phyloP scores from a whole-genome alignment of 1,140 invertebrate species.

The Diachasma alloeum region DNA sequence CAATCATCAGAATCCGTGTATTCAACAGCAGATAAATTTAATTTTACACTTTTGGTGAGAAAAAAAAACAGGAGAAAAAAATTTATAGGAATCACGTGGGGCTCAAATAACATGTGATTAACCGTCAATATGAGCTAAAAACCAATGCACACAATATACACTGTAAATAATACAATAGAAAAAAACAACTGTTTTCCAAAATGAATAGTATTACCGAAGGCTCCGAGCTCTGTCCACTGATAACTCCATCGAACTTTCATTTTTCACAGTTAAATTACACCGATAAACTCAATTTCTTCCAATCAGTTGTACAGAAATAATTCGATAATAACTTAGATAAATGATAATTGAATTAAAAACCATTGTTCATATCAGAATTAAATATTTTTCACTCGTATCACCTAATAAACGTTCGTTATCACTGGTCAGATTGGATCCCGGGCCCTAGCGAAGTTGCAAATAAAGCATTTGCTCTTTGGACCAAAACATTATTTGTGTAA shows the following conservation, averaged over 20 bases:
- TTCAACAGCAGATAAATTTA: background rate
- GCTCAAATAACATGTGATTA: background rate
- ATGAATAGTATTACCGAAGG: background rate
- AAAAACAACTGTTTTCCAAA: background rate
- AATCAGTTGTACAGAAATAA: background rate
- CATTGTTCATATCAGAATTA: background rate
- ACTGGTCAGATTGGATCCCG: background rate
- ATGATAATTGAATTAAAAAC: background rate
- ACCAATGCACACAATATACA: background rate
- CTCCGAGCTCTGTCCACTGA: background rate
- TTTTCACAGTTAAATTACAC: too few species aligned
- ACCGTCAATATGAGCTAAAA: background rate
- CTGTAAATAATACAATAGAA: conserved; percentile 1
- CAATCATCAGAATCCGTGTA: background rate
- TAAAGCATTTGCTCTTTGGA: conserved; percentile 33
- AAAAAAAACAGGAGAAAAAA: background rate
- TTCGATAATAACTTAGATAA: background rate
- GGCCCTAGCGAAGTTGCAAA: background rate
- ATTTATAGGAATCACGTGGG: background rate
- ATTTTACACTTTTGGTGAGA: too few species aligned
- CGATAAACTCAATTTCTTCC: background rate
- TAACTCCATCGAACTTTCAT: background rate
- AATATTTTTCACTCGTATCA: background rate
- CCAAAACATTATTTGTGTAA: conserved; percentile 35
- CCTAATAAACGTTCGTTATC: background rate